phyloP scores from a whole-genome alignment of 2,888 invertebrate species.

The Patella depressa region DNA sequence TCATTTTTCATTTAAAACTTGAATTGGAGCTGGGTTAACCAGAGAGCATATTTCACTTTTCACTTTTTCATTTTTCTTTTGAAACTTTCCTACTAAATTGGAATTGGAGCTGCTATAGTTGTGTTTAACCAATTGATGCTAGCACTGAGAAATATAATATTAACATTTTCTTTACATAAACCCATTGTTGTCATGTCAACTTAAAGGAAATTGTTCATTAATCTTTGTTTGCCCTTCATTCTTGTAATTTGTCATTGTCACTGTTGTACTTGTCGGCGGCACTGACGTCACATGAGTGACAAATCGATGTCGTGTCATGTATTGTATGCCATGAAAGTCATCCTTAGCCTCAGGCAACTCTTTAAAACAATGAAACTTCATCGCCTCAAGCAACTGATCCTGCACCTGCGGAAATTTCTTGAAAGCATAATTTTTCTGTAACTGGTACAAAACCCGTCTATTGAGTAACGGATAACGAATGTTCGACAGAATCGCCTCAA shows the following conservation, averaged over 20 bases:
- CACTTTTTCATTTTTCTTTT: no score
- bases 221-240: neutral
- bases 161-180: no score
- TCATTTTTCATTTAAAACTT: no score
- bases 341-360: constrained; percentile 61
- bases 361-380: constrained; percentile 62
- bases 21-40: no score
- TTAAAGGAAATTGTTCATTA: neutral
- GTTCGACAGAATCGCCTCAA: constrained; percentile 61
- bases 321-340: constrained; percentile 61
- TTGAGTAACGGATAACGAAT: constrained; percentile 63
- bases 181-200: neutral
- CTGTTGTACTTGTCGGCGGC: constrained; percentile 17
- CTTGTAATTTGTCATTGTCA: constrained; percentile 14
- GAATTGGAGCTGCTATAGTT: no score
- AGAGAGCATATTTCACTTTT: no score
- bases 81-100: no score
- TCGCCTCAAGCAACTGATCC: constrained; percentile 56
- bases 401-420: constrained; percentile 64
- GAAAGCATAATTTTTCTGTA: constrained; percentile 63
- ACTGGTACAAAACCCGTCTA: constrained; percentile 60
- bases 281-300: constrained; percentile 14
- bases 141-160: no score
- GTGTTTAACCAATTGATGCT: no score
- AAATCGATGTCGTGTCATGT: constrained; percentile 29